Percentiles rank a stretch among this genome's conserved stretches.
Conservation (phyloP, 2,888 invertebrate species). For the Tenthredo livida region DNA sequence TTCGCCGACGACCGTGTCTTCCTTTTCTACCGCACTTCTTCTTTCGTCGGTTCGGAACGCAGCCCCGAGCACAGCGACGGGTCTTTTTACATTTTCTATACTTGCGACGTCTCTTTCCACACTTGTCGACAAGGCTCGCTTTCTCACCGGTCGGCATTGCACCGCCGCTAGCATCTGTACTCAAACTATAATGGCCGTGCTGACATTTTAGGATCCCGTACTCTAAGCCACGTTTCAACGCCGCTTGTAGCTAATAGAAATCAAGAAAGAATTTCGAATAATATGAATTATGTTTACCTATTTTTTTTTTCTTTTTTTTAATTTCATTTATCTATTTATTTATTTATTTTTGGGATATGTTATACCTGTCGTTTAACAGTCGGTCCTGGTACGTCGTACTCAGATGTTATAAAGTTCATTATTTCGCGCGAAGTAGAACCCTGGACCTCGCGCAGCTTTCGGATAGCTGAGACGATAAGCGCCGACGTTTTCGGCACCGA, state of each 20-base stretch:
- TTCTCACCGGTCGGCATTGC: not conserved
- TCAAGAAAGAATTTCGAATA: not conserved
- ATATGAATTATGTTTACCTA: not conserved
- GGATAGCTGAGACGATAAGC: conserved; percentile 71
- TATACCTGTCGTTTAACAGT: conserved; percentile 69
- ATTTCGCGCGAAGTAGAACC: conserved; percentile 74
- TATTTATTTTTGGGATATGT: not conserved
- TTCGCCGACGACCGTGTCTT: conserved; percentile 8
- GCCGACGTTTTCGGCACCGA: conserved; percentile 70
- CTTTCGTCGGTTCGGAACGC: conserved; percentile 10
- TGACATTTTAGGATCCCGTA: conserved; percentile 70
- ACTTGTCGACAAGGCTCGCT: not conserved
- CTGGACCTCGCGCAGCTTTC: conserved; percentile 69
- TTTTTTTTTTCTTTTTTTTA: too few species aligned
- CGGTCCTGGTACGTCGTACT: conserved; percentile 66
- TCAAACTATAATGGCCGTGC: conserved; percentile 65
- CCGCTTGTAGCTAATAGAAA: conserved; percentile 63
- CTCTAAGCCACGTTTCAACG: conserved; percentile 72
- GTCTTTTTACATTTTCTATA: conserved; percentile 33
- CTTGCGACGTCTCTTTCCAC: conserved; percentile 14
- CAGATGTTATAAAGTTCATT: conserved; percentile 70
- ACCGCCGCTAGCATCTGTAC: conserved; percentile 21
- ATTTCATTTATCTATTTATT: not conserved
- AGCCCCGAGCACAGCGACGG: conserved; percentile 18
- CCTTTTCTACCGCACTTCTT: conserved; percentile 23